phyloP scores from a whole-genome alignment of 2,888 invertebrate species.

The Drosophila limbata region DNA sequence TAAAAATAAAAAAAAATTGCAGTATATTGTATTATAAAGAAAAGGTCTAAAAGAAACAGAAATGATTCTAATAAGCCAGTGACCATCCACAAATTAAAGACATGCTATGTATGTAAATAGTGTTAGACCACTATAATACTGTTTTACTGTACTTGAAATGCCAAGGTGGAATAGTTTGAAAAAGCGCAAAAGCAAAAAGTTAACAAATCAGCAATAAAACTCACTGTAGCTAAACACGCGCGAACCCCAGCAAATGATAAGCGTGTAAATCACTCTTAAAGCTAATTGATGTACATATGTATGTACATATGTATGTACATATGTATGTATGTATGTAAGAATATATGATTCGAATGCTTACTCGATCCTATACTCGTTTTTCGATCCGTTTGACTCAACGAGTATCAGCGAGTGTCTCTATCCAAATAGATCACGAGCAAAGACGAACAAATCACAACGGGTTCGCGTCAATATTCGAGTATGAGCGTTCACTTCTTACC shows the following conservation, averaged over 20 bases:
- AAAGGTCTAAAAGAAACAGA: not conserved
- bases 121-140: not conserved
- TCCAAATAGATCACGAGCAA: too few species aligned
- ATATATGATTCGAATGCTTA: too few species aligned
- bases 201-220: conserved; percentile 35
- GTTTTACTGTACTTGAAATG: conserved; percentile 28
- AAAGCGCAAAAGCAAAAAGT: conserved; percentile 24
- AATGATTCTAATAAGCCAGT: too few species aligned
- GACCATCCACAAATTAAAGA: too few species aligned
- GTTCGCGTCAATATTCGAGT: too few species aligned
- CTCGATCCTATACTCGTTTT: too few species aligned
- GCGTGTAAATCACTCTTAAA: conserved; percentile 58
- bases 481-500: too few species aligned
- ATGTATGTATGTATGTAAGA: not conserved
- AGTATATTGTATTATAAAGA: not conserved
- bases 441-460: too few species aligned
- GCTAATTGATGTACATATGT: conserved; percentile 32
- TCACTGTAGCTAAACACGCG: conserved; percentile 66
- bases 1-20: not conserved
- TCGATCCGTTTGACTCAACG: too few species aligned
- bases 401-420: too few species aligned
- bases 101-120: not conserved
- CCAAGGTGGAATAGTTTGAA: conserved; percentile 18
- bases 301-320: not conserved
- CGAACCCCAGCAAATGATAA: conserved; percentile 62